Percentiles rank a stretch among this genome's conserved stretches.
Evolutionary conservation across 2,797 vertebrate species (phyloP).

Genomic region (Monodelphis domestica): DNA sequence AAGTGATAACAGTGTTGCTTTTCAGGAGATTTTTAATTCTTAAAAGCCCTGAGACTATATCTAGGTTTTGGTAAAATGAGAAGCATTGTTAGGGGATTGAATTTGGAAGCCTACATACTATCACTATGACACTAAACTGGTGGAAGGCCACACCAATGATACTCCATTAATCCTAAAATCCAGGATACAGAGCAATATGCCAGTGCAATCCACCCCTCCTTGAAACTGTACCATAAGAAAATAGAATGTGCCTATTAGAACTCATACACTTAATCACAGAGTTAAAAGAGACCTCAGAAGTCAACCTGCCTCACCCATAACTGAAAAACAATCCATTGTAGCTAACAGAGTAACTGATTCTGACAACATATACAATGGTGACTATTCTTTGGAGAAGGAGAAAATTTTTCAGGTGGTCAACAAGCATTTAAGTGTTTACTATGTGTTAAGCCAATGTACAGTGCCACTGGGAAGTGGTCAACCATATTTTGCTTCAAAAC

Average conservation of each 20-base stretch:
- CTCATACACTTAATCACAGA: not conserved
- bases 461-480: not conserved
- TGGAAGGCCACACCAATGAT: not conserved
- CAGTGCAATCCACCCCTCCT: not conserved
- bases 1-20: not conserved
- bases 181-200: not conserved
- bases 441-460: not conserved
- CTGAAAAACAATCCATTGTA: not conserved
- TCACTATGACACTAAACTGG: not conserved
- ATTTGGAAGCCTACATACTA: not conserved
- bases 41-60: not conserved
- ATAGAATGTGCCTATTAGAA: not conserved
- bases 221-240: not conserved
- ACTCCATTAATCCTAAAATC: not conserved
- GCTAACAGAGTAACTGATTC: not conserved
- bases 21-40: not conserved
- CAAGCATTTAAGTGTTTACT: not conserved
- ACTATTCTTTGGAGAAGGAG: not conserved
- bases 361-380: not conserved
- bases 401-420: not conserved
- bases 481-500: not conserved
- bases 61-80: not conserved
- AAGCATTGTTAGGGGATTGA: not conserved
- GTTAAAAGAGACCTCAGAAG: not conserved
- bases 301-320: not conserved